phyloP scores from a whole-genome alignment of 1,140 invertebrate species.

The Eupristina koningsbergeri region DNA sequence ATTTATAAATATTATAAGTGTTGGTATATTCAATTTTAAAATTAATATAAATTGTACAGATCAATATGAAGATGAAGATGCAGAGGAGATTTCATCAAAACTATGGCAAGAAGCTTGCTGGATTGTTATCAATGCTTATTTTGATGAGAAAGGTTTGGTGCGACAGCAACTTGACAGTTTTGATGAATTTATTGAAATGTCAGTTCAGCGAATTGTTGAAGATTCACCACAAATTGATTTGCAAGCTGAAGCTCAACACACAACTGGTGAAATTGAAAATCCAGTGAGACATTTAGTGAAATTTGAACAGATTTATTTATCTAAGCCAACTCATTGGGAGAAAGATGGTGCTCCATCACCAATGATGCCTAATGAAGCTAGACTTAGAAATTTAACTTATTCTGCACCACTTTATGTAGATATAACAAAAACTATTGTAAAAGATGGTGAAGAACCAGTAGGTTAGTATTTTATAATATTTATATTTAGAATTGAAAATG shows the following conservation, averaged over 20 bases:
- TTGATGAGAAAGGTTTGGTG: slow-evolving; percentile 98
- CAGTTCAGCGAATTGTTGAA: slow-evolving; percentile 97
- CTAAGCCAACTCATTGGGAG: slow-evolving; percentile 99
- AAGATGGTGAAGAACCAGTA: slow-evolving; percentile 75
- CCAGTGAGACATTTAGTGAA: slow-evolving; percentile 91
- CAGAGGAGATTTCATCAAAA: slow-evolving; percentile 58
- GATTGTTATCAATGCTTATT: slow-evolving; percentile 72
- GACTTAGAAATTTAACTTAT: slow-evolving; percentile 90
- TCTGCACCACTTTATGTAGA: slow-evolving; percentile 98
- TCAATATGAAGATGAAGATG: slow-evolving; percentile 52
- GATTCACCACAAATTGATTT: slow-evolving; percentile 97
- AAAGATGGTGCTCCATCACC: slow-evolving; percentile 98
- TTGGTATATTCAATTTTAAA: background rate
- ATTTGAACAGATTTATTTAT: slow-evolving; percentile 99
- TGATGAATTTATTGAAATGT: slow-evolving; percentile 99
- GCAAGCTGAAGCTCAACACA: slow-evolving; percentile 96
- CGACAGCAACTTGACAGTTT: slow-evolving; percentile 98
- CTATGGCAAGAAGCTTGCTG: slow-evolving; percentile 64
- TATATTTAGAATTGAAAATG: slow-evolving; percentile 27
- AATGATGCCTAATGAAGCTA: slow-evolving; percentile 99
- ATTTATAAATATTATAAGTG: too few species aligned
- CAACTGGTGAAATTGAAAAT: slow-evolving; percentile 90
- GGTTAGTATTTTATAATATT: slow-evolving; percentile 79
- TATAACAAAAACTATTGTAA: slow-evolving; percentile 89
- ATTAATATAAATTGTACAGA: slow-evolving; percentile 21